phyloP scores from a whole-genome alignment of 2,113 vertebrate species.

The Oreocharis arfaki region DNA sequence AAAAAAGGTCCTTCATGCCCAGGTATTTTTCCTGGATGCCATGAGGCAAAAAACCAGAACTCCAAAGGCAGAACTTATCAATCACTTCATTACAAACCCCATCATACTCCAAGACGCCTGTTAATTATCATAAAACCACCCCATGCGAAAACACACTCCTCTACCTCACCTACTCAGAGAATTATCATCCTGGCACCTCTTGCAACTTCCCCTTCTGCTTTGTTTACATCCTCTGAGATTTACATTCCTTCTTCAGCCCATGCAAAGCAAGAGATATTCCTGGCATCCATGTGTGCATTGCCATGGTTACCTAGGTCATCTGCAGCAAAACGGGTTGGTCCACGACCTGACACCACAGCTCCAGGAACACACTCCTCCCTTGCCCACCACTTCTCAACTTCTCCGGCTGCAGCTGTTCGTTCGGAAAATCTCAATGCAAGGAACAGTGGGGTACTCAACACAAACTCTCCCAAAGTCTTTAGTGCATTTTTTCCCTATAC shows the following conservation, averaged over 20 bases:
- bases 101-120: background rate
- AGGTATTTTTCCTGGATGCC: background rate
- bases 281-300: background rate
- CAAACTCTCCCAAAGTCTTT: background rate
- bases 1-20: background rate
- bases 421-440: background rate
- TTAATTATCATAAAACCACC: background rate
- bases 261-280: slow-evolving; percentile 25
- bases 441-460: background rate
- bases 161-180: background rate
- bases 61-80: background rate
- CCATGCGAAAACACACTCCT: background rate
- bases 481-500: fast-evolving
- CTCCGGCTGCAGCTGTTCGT: fast-evolving
- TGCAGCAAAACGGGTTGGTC: slow-evolving; percentile 3
- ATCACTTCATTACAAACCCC: background rate
- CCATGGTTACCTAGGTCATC: slow-evolving; percentile 45
- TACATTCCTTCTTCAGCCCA: slow-evolving; percentile 11
- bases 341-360: background rate
- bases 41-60: fast-evolving
- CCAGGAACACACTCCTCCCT: background rate
- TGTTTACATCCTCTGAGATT: slow-evolving; percentile 29
- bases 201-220: background rate
- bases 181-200: background rate
- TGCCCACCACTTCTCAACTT: background rate